phyloP scores from a whole-genome alignment of 2,113 vertebrate genomes.

The Psephotus haematonotus region DNA sequence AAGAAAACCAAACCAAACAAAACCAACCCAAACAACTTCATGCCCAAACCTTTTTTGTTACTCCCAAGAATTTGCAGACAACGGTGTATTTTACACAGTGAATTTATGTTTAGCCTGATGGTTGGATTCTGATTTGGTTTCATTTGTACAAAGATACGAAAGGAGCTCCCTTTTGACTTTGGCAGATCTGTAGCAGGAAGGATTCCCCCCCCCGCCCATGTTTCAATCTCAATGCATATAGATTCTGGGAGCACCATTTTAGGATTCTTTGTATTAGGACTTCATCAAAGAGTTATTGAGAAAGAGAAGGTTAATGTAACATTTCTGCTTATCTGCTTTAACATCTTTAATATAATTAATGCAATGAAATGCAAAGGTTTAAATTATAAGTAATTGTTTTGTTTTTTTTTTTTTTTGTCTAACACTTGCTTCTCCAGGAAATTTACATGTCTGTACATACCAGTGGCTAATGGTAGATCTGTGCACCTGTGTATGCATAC shows the following conservation, averaged over 20 bases:
- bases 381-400: neutral
- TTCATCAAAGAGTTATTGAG: neutral
- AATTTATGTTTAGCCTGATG: neutral
- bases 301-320: neutral
- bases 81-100: neutral
- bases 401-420: neutral
- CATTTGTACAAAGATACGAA: neutral
- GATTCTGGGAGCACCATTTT: neutral
- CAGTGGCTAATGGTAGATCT: neutral
- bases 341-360: neutral
- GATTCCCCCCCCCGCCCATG: neutral
- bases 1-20: too few species aligned
- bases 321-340: neutral
- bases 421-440: neutral
- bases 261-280: neutral
- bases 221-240: neutral
- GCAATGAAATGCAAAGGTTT: neutral
- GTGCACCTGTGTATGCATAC: neutral
- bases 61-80: neutral
- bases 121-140: neutral
- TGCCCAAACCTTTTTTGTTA: neutral
- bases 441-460: accelerated
- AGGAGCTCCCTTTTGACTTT: neutral
- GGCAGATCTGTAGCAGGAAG: neutral
- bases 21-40: neutral